Base-by-base conservation (phyloP, 2,113 vertebrate species). In the Caloenas nicobarica region DNA sequence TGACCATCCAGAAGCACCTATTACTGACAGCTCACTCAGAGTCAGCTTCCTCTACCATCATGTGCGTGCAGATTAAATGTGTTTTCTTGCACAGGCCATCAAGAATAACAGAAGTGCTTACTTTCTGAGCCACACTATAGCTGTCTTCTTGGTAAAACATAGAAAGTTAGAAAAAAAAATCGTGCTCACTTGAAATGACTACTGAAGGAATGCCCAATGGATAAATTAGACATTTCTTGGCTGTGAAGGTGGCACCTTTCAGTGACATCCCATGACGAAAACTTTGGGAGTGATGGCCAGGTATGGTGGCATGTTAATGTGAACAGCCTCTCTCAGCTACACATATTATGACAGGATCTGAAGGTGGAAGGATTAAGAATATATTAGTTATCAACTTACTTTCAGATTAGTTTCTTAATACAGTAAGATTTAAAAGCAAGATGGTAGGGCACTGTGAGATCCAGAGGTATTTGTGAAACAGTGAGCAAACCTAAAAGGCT, bases 221-320 rank as follows among this genome's bases (percentile, higher is more conserved):
- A 81, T 88, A 91, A 95, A 96, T 90, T 12, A 86, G 64, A 44
- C 69, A 74, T 48, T 80, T 95, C 72, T 90, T 91, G 64, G 28
- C 57, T 86, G 19, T 53, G 72, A 86, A 91, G 79, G 65, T 88
- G 72, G 65, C 88, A 79, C 54, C 61, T 83, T 91, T 88, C 82
- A 78, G 62, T 74, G 69, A 70, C 86, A 81, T 91, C 60, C 57
- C 69, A 53, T 82, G 61, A 54, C 72, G 72, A 96, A 96, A 83
- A 34, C 85, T 90, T 96, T 74, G 61, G 76, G 65, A 92, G 38
- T 23, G 68, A 91, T 84, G 69, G 81, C 76, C 57, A 81, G 60
- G 44, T 88, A 88, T 44, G 53, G 61, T 78, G 48, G 48, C 42
- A 78, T 4, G 2, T 72, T 90, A 64, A 78, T 64, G 77, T 61